Evolutionary conservation across 2,113 vertebrate genomes (phyloP), one percentile per base, ranked within the genome.

Genomic region (Myanophis thanlyinensis): DNA sequence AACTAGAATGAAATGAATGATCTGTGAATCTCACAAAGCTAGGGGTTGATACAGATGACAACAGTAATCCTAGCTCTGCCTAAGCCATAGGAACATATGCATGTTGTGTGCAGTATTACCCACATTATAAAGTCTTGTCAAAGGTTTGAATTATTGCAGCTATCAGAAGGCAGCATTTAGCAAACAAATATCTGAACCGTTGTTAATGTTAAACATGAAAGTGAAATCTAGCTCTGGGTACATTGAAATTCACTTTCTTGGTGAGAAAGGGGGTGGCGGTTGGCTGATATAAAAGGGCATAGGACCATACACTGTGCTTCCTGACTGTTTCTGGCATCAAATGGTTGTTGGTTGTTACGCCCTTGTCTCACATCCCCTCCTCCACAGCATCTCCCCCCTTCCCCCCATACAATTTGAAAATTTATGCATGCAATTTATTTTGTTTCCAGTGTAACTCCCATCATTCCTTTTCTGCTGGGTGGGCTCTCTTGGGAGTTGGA

Each of bases 101-200:
- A 0, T 91, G 52, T 89, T 86, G 25, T 85, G 35, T 51, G 53
- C 85, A 93, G 92, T 44, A 4, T 88, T 59, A 51, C 51, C 52
- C 5, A 3, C 1, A 40, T 59, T 59, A 44, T 90, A 90, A 67
- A 87, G 94, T 0, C 4, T 56, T 87, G 80, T 89, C 80, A 90
- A 49, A 89, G 73, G 88, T 51, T 89, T 85, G 92, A 62, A 85
- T 85, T 9, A 0, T 59, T 85, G 47, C 67, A 94, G 96, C 94
- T 87, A 93, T 91, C n/a, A 93, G 91, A 89, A 80, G 51, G 85
- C 94, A 89, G 90, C 62, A 92, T 96, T 96, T 92, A 80, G 52
- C 94, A 73, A 90, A 10, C 11, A 30, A 46, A 15, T 46, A n/a
- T 88, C 40, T 94, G 40, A 96, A 95, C 40, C 30, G 0, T 0